Evolutionary conservation across 92 coral and sea anemone genomes (phyloP), one percentile per base, ranked within the genome.

Genomic region (Porites rus): DNA sequence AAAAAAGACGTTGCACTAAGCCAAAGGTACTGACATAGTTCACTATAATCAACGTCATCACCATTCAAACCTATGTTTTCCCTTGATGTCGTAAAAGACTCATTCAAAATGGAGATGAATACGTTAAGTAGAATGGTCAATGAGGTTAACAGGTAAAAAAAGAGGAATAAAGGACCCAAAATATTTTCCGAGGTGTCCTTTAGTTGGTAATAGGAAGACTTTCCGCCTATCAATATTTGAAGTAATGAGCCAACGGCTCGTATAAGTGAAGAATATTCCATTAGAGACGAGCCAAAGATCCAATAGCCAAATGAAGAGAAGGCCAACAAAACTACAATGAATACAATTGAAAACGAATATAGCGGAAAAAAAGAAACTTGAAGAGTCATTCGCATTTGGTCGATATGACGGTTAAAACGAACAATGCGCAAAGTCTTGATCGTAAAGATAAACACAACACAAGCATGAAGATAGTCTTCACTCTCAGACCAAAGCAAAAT

Each of bases 231-330:
- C 51, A 92, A 75, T 91, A 93, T 82, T 82, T 92, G 84, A 24
- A 94, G 91, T 56, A 94, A 77, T 31, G 88, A 73, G 12, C 87
- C 61, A 20, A 90, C 65, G 10, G 98, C 84, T 22, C 79, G 83
- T 7, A 88, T 38, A 66, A 92, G 70, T 21, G 99, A 84, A 10
- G 94, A 93, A 79, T 92, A 96, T 22, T 88, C 81, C 46, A 83
- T 65, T 54, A 92, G 72, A 17, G 84, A 75, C 10, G 84, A 88
- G 0, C 99, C 99, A 46, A 96, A 96, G 17, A 89, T 38, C 25
- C 95, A 78, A 75, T 87, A 87, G 4, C 94, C 99, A 24, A 96
- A 78, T 59, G 89, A 93, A 1, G 99, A 74, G 79, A 91, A 96
- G 53, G 98, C 91, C 9, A 93, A 28, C 20, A 95, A 72, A 1